Conservation (phyloP, 2,888 invertebrate genomes). For the Autographa gamma region DNA sequence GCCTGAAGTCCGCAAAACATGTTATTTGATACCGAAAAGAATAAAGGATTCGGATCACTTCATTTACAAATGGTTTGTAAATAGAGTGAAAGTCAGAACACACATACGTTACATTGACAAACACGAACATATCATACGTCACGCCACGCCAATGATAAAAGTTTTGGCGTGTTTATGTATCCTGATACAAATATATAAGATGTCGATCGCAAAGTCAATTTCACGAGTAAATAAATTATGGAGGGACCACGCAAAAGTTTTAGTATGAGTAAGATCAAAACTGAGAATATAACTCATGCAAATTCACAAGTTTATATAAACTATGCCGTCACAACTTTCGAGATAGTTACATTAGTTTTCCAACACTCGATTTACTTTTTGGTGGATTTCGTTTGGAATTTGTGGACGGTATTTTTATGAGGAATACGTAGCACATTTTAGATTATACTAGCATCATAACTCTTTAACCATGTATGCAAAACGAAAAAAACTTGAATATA, state of each 20-base stretch:
- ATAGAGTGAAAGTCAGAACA: constrained; percentile 14
- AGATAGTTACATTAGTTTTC: constrained; percentile 60
- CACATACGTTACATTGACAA: constrained; percentile 25
- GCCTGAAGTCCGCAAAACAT: background rate
- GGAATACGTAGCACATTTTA: constrained; percentile 9
- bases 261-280: constrained; percentile 66
- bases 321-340: constrained; percentile 59
- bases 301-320: constrained; percentile 70
- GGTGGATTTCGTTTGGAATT: constrained; percentile 35
- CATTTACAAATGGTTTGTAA: background rate
- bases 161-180: constrained; percentile 46
- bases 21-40: background rate
- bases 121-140: constrained; percentile 30
- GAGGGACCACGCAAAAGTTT: constrained; percentile 61
- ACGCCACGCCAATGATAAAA: constrained; percentile 39
- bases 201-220: constrained; percentile 59
- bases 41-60: background rate
- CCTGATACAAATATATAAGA: constrained; percentile 35
- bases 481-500: constrained; percentile 9
- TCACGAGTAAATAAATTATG: constrained; percentile 65
- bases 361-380: constrained; percentile 58
- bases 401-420: constrained; percentile 37
- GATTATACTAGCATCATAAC: constrained; percentile 13
- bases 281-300: constrained; percentile 74
- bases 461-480: constrained; percentile 28